Percentiles rank a stretch among this genome's conserved stretches.
Conservation (phyloP, 2,888 invertebrate genomes). For the Aricia artaxerxes region DNA sequence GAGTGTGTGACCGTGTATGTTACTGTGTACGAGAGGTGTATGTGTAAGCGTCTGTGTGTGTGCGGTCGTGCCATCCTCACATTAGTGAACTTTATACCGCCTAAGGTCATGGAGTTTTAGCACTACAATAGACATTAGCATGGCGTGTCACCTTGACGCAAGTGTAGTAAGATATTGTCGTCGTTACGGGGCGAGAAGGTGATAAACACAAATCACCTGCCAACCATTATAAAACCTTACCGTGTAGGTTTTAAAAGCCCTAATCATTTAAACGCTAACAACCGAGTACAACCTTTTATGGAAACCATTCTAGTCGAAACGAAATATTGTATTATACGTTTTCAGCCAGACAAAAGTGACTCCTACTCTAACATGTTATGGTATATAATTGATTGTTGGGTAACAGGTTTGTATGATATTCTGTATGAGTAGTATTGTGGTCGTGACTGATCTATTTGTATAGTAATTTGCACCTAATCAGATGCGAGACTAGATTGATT, state of each 20-base stretch:
- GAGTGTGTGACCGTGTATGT: not conserved
- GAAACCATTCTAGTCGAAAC: constrained; percentile 31
- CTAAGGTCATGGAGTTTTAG: constrained; percentile 77
- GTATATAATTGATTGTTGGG: constrained; percentile 29
- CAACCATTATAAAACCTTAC: constrained; percentile 49
- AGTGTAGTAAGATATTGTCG: constrained; percentile 61
- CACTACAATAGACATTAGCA: constrained; percentile 76
- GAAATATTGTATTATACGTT: not conserved
- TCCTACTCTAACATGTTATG: constrained; percentile 10
- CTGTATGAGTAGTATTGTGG: constrained; percentile 40
- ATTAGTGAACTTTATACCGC: constrained; percentile 73
- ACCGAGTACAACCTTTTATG: constrained; percentile 49
- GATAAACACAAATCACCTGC: constrained; percentile 31
- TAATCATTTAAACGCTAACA: constrained; percentile 47
- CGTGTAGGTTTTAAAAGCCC: constrained; percentile 45
- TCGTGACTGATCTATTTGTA: constrained; percentile 77
- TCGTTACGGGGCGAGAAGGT: constrained; percentile 31
- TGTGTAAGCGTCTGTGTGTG: constrained; percentile 33
- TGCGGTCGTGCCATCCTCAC: constrained; percentile 62
- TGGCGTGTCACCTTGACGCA: constrained; percentile 74
- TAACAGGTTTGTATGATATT: constrained; percentile 13
- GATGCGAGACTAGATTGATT: constrained; percentile 78
- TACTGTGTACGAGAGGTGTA: not conserved
- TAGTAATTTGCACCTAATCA: constrained; percentile 78
- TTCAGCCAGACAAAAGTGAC: constrained; percentile 24